Conservation (phyloP, 2,888 invertebrate genomes). For the Aphelenchoides bicaudatus region DNA sequence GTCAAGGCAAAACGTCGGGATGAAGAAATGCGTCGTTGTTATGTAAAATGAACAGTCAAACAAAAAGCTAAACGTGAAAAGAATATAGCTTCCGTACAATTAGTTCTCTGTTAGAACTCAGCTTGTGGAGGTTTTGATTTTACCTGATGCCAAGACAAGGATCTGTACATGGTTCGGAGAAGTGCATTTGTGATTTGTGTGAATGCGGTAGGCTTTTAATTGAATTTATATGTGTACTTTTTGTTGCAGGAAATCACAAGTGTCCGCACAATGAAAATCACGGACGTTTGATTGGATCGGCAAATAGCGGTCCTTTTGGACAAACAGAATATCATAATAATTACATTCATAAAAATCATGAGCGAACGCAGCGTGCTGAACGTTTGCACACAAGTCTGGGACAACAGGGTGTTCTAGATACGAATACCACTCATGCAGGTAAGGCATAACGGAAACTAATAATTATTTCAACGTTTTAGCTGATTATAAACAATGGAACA, state of each 20-base stretch:
- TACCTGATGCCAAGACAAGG: not conserved
- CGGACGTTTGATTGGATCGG: slow-evolving; percentile 12
- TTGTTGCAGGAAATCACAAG: not conserved
- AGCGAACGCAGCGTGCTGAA: slow-evolving; percentile 15
- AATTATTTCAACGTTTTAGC: not conserved
- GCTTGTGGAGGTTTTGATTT: not conserved
- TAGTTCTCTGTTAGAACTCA: not conserved
- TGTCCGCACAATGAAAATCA: slow-evolving; percentile 19
- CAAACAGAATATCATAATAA: slow-evolving; percentile 5
- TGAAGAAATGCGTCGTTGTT: no score
- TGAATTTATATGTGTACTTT: not conserved
- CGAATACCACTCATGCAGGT: not conserved
- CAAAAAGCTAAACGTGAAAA: no score
- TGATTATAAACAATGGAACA: not conserved
- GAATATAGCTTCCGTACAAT: no score
- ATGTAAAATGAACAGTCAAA: no score
- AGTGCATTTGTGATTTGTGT: slow-evolving; percentile 20
- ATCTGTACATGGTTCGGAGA: slow-evolving; percentile 8
- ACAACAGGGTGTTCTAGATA: slow-evolving; percentile 3
- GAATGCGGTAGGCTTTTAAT: no score
- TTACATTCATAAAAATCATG: slow-evolving; percentile 9
- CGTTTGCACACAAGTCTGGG: slow-evolving; percentile 19
- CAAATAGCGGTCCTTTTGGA: slow-evolving; percentile 11
- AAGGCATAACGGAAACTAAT: not conserved
- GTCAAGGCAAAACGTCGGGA: no score